Conservation (phyloP, 2,113 vertebrate species). For the Tenebrosternarchus preto region DNA sequence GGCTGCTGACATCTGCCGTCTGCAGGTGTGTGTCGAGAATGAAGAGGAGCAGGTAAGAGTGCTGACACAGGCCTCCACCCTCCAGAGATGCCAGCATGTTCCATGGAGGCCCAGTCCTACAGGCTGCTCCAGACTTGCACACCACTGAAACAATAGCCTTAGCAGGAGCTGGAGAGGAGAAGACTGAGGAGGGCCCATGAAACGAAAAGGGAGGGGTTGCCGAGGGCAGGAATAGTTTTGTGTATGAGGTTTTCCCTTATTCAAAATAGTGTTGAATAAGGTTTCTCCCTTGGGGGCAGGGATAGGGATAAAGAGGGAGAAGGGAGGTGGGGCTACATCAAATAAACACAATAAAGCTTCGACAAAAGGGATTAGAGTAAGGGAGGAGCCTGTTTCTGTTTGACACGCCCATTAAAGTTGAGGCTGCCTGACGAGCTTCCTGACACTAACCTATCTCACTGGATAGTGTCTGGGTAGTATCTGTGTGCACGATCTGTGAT, state of each 20-base stretch:
- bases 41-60: conserved; percentile 28
- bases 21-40: conserved; percentile 21
- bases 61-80: conserved; percentile 1
- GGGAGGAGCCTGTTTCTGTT: conserved; percentile 8
- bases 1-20: not conserved
- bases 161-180: conserved; percentile 49
- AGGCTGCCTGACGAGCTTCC: conserved; percentile 12
- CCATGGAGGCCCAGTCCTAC: conserved; percentile 50
- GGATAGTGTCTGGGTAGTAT: conserved; percentile 3
- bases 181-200: conserved; percentile 21
- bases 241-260: too few relatives aligned
- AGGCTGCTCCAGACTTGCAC: conserved; percentile 65
- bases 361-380: conserved; percentile 35
- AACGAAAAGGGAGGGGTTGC: conserved; percentile 34
- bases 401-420: not conserved
- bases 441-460: conserved; percentile 20
- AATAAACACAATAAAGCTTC: not conserved
- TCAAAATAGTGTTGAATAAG: conserved; percentile 59
- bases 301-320: not conserved
- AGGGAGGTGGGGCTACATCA: not conserved
- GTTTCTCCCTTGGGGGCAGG: conserved; percentile 58
- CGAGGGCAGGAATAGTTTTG: conserved; percentile 57
- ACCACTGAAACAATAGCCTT: conserved; percentile 60
- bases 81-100: conserved; percentile 31
- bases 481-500: conserved; percentile 18